Evolutionary conservation across 2,888 invertebrate genomes (phyloP).

Genomic region (Temnothorax unifasciatus): DNA sequence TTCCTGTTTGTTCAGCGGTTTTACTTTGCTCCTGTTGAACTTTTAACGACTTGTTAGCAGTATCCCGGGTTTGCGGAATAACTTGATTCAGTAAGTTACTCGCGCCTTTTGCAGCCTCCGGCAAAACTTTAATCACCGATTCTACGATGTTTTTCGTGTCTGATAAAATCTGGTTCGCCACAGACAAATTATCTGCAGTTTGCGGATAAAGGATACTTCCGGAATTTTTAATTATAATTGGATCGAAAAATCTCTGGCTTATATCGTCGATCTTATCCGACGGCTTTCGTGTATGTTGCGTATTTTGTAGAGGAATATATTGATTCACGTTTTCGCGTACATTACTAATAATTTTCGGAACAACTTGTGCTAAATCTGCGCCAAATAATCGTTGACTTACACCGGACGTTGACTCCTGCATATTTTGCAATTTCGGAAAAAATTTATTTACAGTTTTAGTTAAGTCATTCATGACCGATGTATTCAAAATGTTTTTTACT

Average conservation of each 20-base stretch:
- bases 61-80: not conserved
- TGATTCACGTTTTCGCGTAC: not conserved
- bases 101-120: not conserved
- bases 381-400: conserved; percentile 7
- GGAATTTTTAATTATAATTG: not conserved
- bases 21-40: not conserved
- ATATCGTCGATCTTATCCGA: not conserved
- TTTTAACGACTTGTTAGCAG: not conserved
- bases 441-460: conserved; percentile 6
- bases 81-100: not conserved
- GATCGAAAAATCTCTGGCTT: not conserved
- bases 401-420: not conserved
- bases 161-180: not conserved
- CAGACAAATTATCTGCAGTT: not conserved
- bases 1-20: not conserved
- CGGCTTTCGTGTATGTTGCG: not conserved
- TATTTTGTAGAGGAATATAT: not conserved
- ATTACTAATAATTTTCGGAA: not conserved
- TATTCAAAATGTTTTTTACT: not conserved
- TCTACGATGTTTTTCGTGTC: not conserved
- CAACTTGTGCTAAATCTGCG: not conserved
- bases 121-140: not conserved
- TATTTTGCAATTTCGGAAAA: not conserved
- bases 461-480: not conserved
- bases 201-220: not conserved